A percentile compares a stretch with the other conserved stretches of the same genome.
These are phyloP conservation scores for Bugulina stolonifera DNA, from an alignment of 2,888 invertebrate species.

Conservation along the genomic window DNA sequence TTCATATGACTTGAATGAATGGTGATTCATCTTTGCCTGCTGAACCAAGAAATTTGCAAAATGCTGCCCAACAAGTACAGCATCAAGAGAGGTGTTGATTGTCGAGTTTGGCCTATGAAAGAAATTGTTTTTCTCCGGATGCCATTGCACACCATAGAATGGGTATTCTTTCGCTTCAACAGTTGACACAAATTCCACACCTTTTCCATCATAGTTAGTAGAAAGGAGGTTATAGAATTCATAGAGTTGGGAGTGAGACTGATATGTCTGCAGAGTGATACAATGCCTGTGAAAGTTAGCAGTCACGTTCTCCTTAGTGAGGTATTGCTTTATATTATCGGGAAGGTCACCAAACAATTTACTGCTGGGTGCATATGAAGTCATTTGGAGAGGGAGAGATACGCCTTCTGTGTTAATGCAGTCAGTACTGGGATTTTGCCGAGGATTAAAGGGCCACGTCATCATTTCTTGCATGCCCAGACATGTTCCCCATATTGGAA, in stretches of 20 bases:
- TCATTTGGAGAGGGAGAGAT: slow-evolving; percentile 65
- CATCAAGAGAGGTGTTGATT: neutral
- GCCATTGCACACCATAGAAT: slow-evolving; percentile 81
- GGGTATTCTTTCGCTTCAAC: slow-evolving; percentile 66
- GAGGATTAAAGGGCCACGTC: slow-evolving; percentile 57
- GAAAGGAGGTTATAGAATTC: slow-evolving; percentile 67
- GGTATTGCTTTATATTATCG: slow-evolving; percentile 58
- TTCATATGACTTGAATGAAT: neutral
- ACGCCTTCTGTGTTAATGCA: slow-evolving; percentile 60
- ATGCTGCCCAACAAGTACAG: slow-evolving; percentile 7
- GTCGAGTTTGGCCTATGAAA: neutral
- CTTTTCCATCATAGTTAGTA: slow-evolving; percentile 62
- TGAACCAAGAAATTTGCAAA: slow-evolving; percentile 10
- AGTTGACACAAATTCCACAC: slow-evolving; percentile 68
- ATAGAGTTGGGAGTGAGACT: slow-evolving; percentile 56
- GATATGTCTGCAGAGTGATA: slow-evolving; percentile 61
- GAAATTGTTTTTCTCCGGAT: slow-evolving; percentile 77
- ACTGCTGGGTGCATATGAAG: slow-evolving; percentile 54
- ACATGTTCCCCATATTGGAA: slow-evolving; percentile 83
- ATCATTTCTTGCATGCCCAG: slow-evolving; percentile 72
- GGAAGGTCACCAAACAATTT: slow-evolving; percentile 64
- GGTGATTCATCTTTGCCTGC: neutral
- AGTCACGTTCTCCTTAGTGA: slow-evolving; percentile 64
- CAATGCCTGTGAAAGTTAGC: slow-evolving; percentile 71
- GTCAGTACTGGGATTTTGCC: slow-evolving; percentile 58